phyloP scores from a whole-genome alignment of 2,888 invertebrate species.

The Pyralis farinalis region DNA sequence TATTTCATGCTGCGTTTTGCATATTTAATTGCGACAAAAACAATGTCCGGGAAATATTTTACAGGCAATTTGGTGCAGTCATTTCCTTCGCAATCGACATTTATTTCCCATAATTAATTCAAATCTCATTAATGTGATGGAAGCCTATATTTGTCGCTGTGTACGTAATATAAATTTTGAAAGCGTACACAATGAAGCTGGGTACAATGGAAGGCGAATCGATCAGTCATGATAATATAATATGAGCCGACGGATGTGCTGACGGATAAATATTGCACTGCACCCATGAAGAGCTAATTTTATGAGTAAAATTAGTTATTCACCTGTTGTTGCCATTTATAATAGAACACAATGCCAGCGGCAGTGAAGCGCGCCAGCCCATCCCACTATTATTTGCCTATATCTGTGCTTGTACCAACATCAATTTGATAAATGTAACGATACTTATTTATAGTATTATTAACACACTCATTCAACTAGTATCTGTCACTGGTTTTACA shows the following conservation, averaged over 20 bases:
- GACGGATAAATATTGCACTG: slow-evolving; percentile 73
- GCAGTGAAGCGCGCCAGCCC: slow-evolving; percentile 60
- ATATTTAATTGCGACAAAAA: slow-evolving; percentile 71
- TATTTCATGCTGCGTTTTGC: slow-evolving; percentile 70
- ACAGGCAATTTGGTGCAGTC: slow-evolving; percentile 32
- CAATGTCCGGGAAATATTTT: slow-evolving; percentile 53
- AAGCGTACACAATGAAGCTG: neutral
- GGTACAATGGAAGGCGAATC: slow-evolving; percentile 8
- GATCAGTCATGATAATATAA: slow-evolving; percentile 45
- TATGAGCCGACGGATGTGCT: slow-evolving; percentile 64
- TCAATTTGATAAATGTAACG: slow-evolving; percentile 44
- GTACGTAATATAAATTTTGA: slow-evolving; percentile 1
- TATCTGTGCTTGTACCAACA: slow-evolving; percentile 48
- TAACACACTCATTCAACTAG: too few relatives aligned
- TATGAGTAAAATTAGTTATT: slow-evolving; percentile 79
- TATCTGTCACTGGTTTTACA: too few relatives aligned
- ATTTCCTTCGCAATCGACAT: slow-evolving; percentile 27
- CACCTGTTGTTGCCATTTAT: slow-evolving; percentile 80
- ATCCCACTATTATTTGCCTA: slow-evolving; percentile 65
- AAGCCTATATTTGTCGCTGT: too few relatives aligned
- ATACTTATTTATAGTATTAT: slow-evolving; percentile 15
- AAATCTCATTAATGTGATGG: slow-evolving; percentile 12
- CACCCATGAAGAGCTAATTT: slow-evolving; percentile 76
- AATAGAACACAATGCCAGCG: slow-evolving; percentile 66
- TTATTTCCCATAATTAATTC: slow-evolving; percentile 31